Evolutionary conservation across 2,888 invertebrate genomes (phyloP).

Genomic region (Scaptomyza cyrtandrae): DNA sequence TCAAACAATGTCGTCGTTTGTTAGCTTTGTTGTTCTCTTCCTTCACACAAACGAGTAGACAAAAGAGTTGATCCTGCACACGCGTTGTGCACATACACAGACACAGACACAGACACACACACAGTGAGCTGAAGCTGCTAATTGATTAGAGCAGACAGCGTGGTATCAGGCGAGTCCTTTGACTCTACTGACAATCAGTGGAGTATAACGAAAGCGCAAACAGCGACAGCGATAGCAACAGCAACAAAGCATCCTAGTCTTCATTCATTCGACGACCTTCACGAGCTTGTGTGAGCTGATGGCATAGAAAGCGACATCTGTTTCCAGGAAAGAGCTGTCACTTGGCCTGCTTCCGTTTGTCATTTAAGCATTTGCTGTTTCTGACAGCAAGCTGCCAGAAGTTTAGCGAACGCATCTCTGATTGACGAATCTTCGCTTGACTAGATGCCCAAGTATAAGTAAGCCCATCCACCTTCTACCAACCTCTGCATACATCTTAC

Average conservation of each 20-base stretch:
- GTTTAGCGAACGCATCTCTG: slow-evolving; percentile 54
- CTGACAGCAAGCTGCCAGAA: slow-evolving; percentile 74
- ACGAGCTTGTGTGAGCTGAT: slow-evolving; percentile 6
- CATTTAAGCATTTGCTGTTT: slow-evolving; percentile 69
- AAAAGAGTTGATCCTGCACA: slow-evolving; percentile 49
- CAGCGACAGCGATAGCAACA: slow-evolving; percentile 18
- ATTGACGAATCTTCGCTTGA: slow-evolving; percentile 64
- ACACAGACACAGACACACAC: slow-evolving; percentile 11
- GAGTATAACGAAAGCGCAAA: slow-evolving; percentile 51
- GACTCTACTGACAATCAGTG: slow-evolving; percentile 39
- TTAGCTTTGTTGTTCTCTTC: slow-evolving; percentile 44
- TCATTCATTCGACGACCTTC: slow-evolving; percentile 9
- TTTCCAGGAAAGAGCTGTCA: slow-evolving; percentile 46
- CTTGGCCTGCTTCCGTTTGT: slow-evolving; percentile 68
- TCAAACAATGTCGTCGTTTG: slow-evolving; percentile 51
- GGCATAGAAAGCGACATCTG: slow-evolving; percentile 48
- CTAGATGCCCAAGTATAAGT: slow-evolving; percentile 15
- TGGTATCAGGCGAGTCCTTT: slow-evolving; percentile 15
- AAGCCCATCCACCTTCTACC: background rate
- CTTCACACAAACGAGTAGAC: slow-evolving; percentile 21
- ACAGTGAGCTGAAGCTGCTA: slow-evolving; percentile 42
- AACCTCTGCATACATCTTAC: too few species aligned
- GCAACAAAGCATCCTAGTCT: slow-evolving; percentile 20
- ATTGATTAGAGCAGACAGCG: slow-evolving; percentile 51
- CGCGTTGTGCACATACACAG: slow-evolving; percentile 30